Conservation (phyloP, 2,113 vertebrate genomes). For the Murina feae region DNA sequence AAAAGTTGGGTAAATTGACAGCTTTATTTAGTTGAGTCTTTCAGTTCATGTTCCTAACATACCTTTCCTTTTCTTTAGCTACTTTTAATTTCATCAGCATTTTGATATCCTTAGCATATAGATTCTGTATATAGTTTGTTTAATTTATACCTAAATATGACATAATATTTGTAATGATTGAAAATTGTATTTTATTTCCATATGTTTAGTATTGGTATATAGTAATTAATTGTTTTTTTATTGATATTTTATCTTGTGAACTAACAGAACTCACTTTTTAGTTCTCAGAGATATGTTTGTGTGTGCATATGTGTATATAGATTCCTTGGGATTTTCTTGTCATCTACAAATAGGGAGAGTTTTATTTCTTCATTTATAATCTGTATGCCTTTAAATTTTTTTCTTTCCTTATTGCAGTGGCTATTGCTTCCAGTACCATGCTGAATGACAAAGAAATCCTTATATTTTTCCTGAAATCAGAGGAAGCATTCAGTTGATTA, state of each 20-base stretch:
- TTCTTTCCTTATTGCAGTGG: neutral
- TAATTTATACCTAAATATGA: neutral
- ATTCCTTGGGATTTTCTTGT: neutral
- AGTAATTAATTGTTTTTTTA: neutral
- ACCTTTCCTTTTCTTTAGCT: neutral
- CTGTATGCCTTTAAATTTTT: neutral
- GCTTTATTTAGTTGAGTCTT: neutral
- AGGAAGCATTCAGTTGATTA: neutral
- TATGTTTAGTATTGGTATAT: neutral
- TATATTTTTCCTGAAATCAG: neutral
- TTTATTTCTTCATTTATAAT: neutral
- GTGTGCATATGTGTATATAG: neutral
- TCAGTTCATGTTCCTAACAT: neutral
- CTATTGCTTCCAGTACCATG: neutral
- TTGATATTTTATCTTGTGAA: neutral
- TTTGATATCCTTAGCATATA: neutral
- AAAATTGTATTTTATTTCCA: neutral
- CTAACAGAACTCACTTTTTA: neutral
- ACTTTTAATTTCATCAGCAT: neutral
- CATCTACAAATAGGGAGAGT: neutral
- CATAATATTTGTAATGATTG: neutral
- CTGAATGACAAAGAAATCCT: neutral
- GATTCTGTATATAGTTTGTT: neutral
- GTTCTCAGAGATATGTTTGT: neutral
- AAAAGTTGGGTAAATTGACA: neutral